Evolutionary conservation across 2,888 invertebrate species (phyloP), one percentile per base, ranked within the genome.

Genomic region (Tetragnatha montana): DNA sequence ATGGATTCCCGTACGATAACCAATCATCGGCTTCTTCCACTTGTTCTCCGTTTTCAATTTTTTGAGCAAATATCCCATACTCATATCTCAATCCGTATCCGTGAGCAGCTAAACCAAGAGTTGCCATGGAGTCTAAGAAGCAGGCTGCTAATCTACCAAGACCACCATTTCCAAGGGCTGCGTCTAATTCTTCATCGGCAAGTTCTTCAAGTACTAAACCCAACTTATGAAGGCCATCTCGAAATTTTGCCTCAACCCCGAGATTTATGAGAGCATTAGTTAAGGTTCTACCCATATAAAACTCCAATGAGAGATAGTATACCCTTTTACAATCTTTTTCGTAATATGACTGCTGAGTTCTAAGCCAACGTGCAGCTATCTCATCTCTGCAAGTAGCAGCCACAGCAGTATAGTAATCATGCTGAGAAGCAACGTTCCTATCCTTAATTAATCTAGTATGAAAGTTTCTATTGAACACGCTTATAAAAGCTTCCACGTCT

Each of bases 181-280:
- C 99, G 94, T 99, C 99, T 93, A 98, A 98, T 93, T 99, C 99
- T 92, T 98, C 95, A 92, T 98, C 98, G 93, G 99, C 98, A 91
- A 99, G 94, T 94, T 98, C 99, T 94, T 99, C 99, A 93, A 99
- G 98, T 93, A 99, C 98, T 93, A 99, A 95, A 51, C 99, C 99
- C 92, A 99, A 95, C 95, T 98, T 98, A 93, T 99, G 99, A 94
- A 99, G 96, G 89, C 99, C 99, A 95, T 99, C 99, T 94, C 99
- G 99, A 92, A 98, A 98, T 49, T 98, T 97, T 22, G 96, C 97
- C 94, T 99, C 98, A 92, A 99, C 98, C 74, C 99, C 99, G 93
- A 99, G 95, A 94, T 99, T 99, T 93, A 99, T 97, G 99, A 99
- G 99, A 89, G 99, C 99, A 94, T 99, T 99, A 93, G 98, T 97